phyloP scores from a whole-genome alignment of 2,113 vertebrate genomes.

The Pantherophis guttatus region DNA sequence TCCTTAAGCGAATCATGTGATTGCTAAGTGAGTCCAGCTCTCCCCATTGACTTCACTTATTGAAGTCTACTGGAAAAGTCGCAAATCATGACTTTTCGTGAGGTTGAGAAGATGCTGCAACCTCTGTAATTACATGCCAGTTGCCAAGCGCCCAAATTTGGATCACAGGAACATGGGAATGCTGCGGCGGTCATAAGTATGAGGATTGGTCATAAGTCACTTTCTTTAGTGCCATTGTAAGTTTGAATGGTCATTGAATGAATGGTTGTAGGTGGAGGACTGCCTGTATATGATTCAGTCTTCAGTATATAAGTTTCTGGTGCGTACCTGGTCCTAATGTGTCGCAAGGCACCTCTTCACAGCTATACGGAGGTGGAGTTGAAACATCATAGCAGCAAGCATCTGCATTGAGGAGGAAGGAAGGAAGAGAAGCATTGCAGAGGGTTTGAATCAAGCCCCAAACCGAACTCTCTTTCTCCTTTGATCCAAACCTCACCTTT shows the following conservation, averaged over 20 bases:
- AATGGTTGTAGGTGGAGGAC: background rate
- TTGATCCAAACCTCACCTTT: background rate
- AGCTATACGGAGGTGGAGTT: conserved; percentile 59
- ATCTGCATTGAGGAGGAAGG: background rate
- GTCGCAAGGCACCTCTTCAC: conserved; percentile 17
- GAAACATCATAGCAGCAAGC: conserved; percentile 23
- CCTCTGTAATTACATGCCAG: background rate
- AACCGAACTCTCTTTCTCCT: background rate
- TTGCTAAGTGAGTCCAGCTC: too few relatives aligned
- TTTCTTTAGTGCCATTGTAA: background rate
- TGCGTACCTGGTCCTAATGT: conserved; percentile 38
- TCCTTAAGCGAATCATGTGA: too few relatives aligned
- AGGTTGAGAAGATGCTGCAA: background rate
- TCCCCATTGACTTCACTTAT: too few relatives aligned
- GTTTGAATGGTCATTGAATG: background rate
- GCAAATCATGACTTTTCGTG: background rate
- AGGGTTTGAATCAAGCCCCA: too few relatives aligned
- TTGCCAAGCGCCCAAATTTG: background rate
- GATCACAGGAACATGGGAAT: background rate
- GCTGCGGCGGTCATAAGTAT: background rate
- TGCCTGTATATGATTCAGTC: background rate
- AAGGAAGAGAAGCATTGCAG: rapidly evolving
- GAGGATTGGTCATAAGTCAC: background rate
- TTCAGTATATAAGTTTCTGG: rapidly evolving
- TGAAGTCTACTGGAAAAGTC: too few relatives aligned